Base-by-base conservation (phyloP, 2,888 invertebrate species). In the Xestia ashworthii region DNA sequence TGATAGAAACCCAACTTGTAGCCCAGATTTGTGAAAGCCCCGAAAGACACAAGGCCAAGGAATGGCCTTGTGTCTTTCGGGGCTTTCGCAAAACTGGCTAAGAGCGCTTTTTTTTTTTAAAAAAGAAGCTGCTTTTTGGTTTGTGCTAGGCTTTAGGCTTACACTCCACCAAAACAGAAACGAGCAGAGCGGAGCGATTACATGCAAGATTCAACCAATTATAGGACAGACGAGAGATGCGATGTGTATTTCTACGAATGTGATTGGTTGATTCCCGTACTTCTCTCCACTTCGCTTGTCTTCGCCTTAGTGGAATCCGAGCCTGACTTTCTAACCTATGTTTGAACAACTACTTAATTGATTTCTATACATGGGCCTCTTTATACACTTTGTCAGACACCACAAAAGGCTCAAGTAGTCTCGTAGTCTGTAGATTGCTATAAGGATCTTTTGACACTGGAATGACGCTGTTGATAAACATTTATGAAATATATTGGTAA, bases 401-500 rank as follows among this genome's bases (percentile, higher is more conserved):
- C 3, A 16, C 3, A 22, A 46, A 46, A 55, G 12, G 46, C 22
- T 16, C 19, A 46, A 53, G 78, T 69, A 69, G 19, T 50, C 8
- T 22, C 22, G n/a, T 78, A 77, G 71, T 44, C 22, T 22, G 60
- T 79, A 79, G 48, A 60, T 9, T 62, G 32, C 62, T 62, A 3
- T 19, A 62, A 38, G 62, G 0, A 19, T 62, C 38, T 62, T 62
- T 62, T 62, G 62, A 62, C 32, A 14, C 19, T 11, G 9, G 5
- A 19, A 62, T 62, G 11, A 19, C 62, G 9, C 9, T 2, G 9
- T 38, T 38, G 16, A 19, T 3, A 11, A 62, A 19, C 19, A 62
- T 62, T 62, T 62, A 5, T 38, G 11, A 62, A 62, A 60, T 32
- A 32, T 32, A 32, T 60, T 60, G 60, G 32, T 8, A 32, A 60